Conservation (phyloP, 1,140 invertebrate genomes). For the Zelostemma sp. region DNA sequence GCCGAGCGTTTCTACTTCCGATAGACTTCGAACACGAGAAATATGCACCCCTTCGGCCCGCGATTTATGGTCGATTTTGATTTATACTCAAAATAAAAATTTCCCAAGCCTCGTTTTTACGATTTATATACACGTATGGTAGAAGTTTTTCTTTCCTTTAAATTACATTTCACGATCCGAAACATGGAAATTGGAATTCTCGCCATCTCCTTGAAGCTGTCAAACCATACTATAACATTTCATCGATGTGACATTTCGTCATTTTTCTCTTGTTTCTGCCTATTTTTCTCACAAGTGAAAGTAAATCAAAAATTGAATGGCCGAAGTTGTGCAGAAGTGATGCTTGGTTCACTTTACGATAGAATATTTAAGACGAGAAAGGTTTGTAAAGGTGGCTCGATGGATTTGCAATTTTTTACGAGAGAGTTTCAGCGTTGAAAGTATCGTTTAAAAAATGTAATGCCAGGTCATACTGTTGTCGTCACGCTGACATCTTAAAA, state of each 20-base stretch:
- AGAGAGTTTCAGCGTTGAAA: conserved; percentile 35
- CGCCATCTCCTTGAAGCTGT: too few relatives aligned
- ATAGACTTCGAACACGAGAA: conserved; percentile 40
- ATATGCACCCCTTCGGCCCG: conserved; percentile 31
- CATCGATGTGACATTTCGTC: too few relatives aligned
- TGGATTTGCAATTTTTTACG: conserved; percentile 27
- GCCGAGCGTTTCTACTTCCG: conserved; percentile 22
- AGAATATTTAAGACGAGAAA: conserved; percentile 36
- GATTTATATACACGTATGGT: too few relatives aligned
- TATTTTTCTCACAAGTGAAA: too few relatives aligned
- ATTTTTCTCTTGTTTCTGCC: too few relatives aligned
- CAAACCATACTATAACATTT: too few relatives aligned
- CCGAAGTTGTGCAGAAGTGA: conserved; percentile 11
- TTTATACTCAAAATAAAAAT: background rate
- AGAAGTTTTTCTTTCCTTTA: background rate
- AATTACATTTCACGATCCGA: background rate
- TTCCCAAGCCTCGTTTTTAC: too few relatives aligned
- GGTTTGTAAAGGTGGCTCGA: conserved; percentile 32
- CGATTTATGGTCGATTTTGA: conserved; percentile 17
- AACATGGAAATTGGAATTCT: background rate
- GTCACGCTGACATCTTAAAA: conserved; percentile 17
- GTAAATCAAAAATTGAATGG: too few relatives aligned
- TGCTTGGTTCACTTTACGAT: conserved; percentile 31
- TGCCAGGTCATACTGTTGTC: conserved; percentile 24
- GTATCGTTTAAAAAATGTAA: conserved; percentile 37